phyloP scores from a whole-genome alignment of 2,888 invertebrate species.

The Dynastes maya region DNA sequence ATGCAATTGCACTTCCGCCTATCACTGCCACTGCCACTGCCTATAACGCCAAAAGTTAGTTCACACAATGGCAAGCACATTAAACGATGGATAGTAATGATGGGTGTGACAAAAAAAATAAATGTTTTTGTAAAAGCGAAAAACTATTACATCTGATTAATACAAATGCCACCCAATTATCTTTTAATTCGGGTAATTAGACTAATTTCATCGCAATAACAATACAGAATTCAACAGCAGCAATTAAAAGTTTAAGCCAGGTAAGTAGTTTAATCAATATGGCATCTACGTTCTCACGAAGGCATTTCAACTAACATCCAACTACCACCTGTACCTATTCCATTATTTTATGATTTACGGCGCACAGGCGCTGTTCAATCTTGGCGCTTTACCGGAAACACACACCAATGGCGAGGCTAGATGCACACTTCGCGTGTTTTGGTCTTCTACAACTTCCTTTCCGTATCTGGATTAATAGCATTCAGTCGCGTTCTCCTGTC shows the following conservation, averaged over 20 bases:
- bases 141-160: no score
- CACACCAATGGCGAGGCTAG: not conserved
- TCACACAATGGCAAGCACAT: no score
- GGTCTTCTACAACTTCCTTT: not conserved
- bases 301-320: not conserved
- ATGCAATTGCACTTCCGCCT: no score
- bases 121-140: no score
- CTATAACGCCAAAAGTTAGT: no score
- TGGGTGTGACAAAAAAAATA: no score
- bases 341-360: slow-evolving; percentile 18
- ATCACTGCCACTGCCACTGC: no score
- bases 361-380: slow-evolving; percentile 5
- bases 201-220: not conserved
- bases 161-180: no score
- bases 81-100: no score
- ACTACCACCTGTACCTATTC: not conserved
- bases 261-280: no score
- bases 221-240: not conserved
- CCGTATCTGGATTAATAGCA: slow-evolving; percentile 12
- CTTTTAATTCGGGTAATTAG: no score
- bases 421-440: slow-evolving; percentile 17
- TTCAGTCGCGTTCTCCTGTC: not conserved
- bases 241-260: no score
- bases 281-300: not conserved
- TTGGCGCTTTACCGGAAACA: slow-evolving; percentile 3